These are phyloP conservation scores for Mionectes olivaceus DNA, from an alignment of 2,797 vertebrate genomes.

Conservation along the genomic window DNA sequence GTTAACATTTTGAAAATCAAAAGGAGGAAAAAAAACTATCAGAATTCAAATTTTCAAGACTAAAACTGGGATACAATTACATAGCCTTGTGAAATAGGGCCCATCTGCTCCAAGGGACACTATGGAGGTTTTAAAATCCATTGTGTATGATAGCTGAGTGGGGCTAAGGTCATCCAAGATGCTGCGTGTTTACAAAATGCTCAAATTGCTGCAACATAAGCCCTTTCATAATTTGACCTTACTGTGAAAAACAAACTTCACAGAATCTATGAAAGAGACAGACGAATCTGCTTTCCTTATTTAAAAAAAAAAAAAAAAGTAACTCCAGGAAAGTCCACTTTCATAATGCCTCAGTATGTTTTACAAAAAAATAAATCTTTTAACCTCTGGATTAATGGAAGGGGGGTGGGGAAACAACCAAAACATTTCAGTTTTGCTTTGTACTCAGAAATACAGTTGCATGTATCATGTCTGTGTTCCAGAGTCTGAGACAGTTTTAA, in stretches of 20 bases:
- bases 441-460: neutral
- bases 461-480: neutral
- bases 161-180: neutral
- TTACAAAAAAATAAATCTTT: neutral
- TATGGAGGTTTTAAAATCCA: neutral
- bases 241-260: neutral
- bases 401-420: no score
- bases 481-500: neutral
- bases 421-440: neutral
- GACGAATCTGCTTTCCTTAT: neutral
- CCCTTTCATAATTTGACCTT: neutral
- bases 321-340: neutral
- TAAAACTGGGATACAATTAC: neutral
- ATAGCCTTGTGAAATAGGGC: neutral
- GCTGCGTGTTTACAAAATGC: neutral
- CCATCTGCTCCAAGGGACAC: neutral
- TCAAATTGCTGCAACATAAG: neutral
- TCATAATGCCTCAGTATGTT: neutral
- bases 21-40: neutral
- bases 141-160: neutral
- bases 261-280: neutral
- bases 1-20: neutral
- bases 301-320: neutral
- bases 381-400: neutral
- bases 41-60: neutral